Evolutionary conservation across 2,797 vertebrate species (phyloP), one percentile per base, ranked within the genome.

Genomic region (Capromys pilorides): DNA sequence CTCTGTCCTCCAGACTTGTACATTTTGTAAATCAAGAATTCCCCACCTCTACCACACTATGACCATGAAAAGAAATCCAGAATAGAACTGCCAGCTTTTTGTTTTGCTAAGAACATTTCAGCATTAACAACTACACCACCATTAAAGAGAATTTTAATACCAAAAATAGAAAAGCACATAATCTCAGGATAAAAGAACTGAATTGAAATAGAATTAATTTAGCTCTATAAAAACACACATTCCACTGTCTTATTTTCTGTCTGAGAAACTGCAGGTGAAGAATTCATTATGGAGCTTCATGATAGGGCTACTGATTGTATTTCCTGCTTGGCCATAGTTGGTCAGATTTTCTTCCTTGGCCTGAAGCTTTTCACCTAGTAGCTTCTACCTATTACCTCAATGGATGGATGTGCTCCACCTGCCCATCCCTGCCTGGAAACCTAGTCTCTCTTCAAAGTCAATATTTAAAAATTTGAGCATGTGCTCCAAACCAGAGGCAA

Each of bases 201-300:
- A 90, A 88, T 26, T 77, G 91, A 86, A 89, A 80, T 67, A n/a
- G 33, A 89, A 89, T 81, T 2, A 83, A 94, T 51, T 71, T 88
- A 66, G 54, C 33, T 91, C 94, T 88, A 91, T 59, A 54, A 83
- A 94, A 96, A 51, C 33, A 83, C 14, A 93, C 39, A 91, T n/a
- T 78, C 51, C 11, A 66, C 49, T 86, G 41, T 85, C 59, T 78
- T 78, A 45, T 41, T 67, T 94, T 66, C 51, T 88, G 88, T 88
- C 62, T 86, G 18, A 89, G 49, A 93, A 95, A 77, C 77, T 22
- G 16, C 0, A 49, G 21, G 39, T 79, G 4, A 84, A 75, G 71
- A 86, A 54, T 92, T 94, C 33, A 90, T 59, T 33, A 93, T 45
- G 75, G 21, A 78, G 19, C n/a, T 88, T n/a, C 14, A 61, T 84